Percentiles rank a stretch among this genome's conserved stretches.
Evolutionary conservation across 2,888 invertebrate genomes (phyloP).

Genomic region (Eupithecia abbreviata): DNA sequence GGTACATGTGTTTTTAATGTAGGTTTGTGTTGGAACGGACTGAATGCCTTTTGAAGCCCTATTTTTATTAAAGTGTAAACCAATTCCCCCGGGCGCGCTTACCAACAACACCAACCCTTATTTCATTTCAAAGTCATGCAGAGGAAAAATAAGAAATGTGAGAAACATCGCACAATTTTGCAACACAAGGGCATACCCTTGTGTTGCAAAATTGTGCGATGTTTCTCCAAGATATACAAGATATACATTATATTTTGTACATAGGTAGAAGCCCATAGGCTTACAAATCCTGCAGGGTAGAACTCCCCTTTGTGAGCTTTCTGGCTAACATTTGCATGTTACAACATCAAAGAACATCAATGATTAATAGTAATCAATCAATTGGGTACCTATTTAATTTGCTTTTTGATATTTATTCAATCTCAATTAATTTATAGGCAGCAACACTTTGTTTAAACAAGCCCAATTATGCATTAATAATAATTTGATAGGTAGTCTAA

Average conservation of each 20-base stretch:
- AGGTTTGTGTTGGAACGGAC: neutral
- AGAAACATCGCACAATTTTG: constrained; percentile 2
- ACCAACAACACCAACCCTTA: neutral
- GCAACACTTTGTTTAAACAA: too few species aligned
- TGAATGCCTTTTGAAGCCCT: neutral
- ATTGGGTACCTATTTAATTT: too few species aligned
- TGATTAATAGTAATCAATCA: too few species aligned
- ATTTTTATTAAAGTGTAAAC: neutral
- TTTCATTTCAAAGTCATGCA: neutral
- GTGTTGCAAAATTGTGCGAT: neutral
- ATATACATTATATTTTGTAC: too few species aligned
- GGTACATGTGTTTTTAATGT: neutral
- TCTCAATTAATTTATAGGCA: too few species aligned
- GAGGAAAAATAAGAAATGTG: neutral
- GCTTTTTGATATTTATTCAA: too few species aligned
- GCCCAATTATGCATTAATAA: too few species aligned
- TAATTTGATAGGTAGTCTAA: too few species aligned
- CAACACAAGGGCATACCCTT: neutral
- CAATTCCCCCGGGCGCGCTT: constrained; percentile 6
- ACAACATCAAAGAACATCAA: neutral
- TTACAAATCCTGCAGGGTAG: neutral
- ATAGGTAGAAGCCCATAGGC: too few species aligned
- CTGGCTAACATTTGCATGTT: neutral
- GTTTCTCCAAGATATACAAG: too few species aligned
- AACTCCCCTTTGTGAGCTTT: neutral